Evolutionary conservation across 2,113 vertebrate genomes (phyloP), one percentile per base, ranked within the genome.

Genomic region (Potamarius usumacintae): DNA sequence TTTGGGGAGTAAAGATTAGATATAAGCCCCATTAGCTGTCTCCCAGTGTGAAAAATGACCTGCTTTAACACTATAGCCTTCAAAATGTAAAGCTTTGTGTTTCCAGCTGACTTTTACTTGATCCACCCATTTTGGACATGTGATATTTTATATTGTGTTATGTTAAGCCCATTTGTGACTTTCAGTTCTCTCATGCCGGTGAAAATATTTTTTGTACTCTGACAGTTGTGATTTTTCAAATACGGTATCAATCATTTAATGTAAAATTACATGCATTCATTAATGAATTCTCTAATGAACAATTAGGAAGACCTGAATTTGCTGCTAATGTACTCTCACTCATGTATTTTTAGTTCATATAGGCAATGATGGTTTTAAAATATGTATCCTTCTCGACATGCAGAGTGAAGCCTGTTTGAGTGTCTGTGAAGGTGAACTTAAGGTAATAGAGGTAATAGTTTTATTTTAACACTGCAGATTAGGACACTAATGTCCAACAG

Each of bases 1-100:
- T 65, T 65, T 42, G 22, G 10, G 2, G 55, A 58, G 53, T 76
- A 76, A 76, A 85, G 83, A 85, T 85, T 85, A 85, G 69, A 58
- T 76, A 60, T 58, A 14, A 48, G 34, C 20, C 52, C 48, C 55
- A 48, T 76, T 50, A 62, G 69, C 83, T 85, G 57, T 85, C 69
- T 76, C 20, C 3, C 69, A 25, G 14, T 30, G 83, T 85, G 30
- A 74, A 84, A 84, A 34, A 42, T 57, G 25, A 58, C 11, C 67
- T 42, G 83, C 65, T 71, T 72, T 22, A 84, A 72, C 17, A 0
- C 50, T 58, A 57, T 71, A 22, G 22, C 20, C 11, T n/a, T 77
- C 48, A 57, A 72, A 48, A 84, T 72, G 9, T 27, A 84, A 53
- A 84, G 50, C 30, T 42, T 76, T n/a, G 52, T n/a, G 69, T 50